Evolutionary conservation across 35 echinoderm and acorn worm genomes (phyloP).

Genomic region (Ophioderma brevispina): DNA sequence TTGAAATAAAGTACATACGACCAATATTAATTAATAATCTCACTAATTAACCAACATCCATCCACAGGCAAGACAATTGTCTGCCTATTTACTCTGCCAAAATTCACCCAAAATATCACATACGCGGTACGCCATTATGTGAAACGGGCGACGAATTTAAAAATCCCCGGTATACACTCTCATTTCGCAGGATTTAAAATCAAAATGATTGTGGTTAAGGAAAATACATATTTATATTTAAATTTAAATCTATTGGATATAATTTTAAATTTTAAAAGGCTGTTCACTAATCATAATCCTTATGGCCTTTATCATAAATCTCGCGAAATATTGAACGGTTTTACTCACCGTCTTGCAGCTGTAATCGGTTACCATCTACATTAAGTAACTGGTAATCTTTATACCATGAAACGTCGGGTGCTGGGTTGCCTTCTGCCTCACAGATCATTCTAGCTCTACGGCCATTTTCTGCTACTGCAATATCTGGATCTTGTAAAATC

Average conservation of each 20-base stretch:
- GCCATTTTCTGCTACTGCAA: not conserved
- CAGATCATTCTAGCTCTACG: not conserved
- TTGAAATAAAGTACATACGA: no score
- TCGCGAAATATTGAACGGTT: not conserved
- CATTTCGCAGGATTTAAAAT: not conserved
- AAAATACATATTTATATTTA: not conserved
- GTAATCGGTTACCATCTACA: not conserved
- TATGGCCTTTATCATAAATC: not conserved
- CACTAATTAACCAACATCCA: no score
- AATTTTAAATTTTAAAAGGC: not conserved
- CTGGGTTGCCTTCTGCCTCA: not conserved
- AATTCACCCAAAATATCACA: no score
- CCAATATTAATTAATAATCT: no score
- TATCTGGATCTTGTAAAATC: not conserved
- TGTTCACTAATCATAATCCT: not conserved
- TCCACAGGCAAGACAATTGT: no score
- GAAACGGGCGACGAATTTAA: no score
- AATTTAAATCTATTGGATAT: not conserved
- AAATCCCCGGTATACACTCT: not conserved
- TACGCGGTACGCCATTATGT: no score
- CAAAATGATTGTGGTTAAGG: no score
- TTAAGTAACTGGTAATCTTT: not conserved
- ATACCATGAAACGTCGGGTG: not conserved
- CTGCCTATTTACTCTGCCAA: no score
- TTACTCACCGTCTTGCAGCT: not conserved